Evolutionary conservation across 2,797 vertebrate species (phyloP), one percentile per base, ranked within the genome.

Genomic region (Mastacembelus armatus): DNA sequence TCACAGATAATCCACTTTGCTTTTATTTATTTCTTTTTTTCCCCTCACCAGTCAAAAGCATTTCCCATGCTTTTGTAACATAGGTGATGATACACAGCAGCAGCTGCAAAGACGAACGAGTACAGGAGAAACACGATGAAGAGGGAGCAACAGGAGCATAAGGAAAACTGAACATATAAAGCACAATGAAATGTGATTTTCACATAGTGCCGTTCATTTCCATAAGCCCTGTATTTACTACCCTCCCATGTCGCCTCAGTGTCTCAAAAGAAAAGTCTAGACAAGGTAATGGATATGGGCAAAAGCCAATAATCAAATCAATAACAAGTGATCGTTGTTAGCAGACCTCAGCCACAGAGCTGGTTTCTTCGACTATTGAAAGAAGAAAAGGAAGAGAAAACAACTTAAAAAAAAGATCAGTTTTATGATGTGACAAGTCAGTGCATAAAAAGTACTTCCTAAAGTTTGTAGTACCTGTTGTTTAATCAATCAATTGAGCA

Each of bases 131-230:
- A 52, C 47, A 24, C 45, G 55, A 76, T 48, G 48, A 85, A 78
- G 38, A 57, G 54, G n/a, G 21, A 64, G 49, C 24, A 63, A 66
- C 33, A 30, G 27, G 35, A 39, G 52, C n/a, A 74, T 55, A 39
- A 50, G 21, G 14, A 74, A 52, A 57, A 52, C 32, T 64, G 29
- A 69, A 54, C 40, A 48, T 44, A 90, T 89, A 91, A 92, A 87
- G 80, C 81, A 83, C 81, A 89, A 81, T 90, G 82, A 89, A 93
- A 91, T 89, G 85, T 67, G 72, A 90, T 92, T 91, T 90, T 78
- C 77, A 75, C 85, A 73, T 50, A 43, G 66, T 57, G 38, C 64
- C 74, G 68, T 88, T 89, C 81, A 91, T 93, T 93, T 91, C 85
- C 90, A 92, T 90, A 92, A 94, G 88, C 80, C 80, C 54, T 58